These are phyloP conservation scores for Drosophila setifemur DNA, from an alignment of 1,140 invertebrate genomes.

Conservation along the genomic window DNA sequence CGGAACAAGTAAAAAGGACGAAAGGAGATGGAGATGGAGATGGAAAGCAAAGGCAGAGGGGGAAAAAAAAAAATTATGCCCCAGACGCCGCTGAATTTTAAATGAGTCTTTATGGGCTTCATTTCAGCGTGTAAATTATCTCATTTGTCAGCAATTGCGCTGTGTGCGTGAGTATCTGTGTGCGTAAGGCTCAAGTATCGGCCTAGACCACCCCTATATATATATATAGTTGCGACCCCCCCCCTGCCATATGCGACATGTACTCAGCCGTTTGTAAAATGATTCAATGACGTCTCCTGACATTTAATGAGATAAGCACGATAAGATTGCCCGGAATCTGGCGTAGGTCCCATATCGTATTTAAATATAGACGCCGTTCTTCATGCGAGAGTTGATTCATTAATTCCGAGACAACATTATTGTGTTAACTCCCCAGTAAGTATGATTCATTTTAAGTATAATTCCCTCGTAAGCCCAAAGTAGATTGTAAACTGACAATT, in stretches of 20 bases:
- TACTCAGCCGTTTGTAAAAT: constrained; percentile 77
- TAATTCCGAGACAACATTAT: constrained; percentile 1
- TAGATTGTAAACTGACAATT: constrained; percentile 19
- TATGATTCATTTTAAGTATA: too few relatives aligned
- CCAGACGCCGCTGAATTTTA: constrained; percentile 80
- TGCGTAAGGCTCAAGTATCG: constrained; percentile 45
- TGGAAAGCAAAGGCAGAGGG: constrained; percentile 54
- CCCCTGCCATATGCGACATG: constrained; percentile 58
- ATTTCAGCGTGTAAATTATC: constrained; percentile 81
- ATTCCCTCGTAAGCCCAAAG: background rate
- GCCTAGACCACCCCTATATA: constrained; percentile 34
- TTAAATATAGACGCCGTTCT: constrained; percentile 36
- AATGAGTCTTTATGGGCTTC: constrained; percentile 81
- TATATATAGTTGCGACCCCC: constrained; percentile 1
- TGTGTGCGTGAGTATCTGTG: constrained; percentile 34
- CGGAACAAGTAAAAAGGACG: constrained; percentile 4
- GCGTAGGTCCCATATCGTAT: constrained; percentile 26
- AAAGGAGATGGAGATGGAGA: background rate
- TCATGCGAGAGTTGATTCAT: constrained; percentile 49
- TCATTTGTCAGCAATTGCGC: constrained; percentile 80
- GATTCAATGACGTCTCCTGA: constrained; percentile 75
- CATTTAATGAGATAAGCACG: constrained; percentile 76
- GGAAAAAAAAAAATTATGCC: constrained; percentile 74
- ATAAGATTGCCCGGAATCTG: constrained; percentile 52
- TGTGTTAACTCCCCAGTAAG: too few relatives aligned